Base-by-base conservation (phyloP, 2,797 vertebrate genomes). In the Peromyscus eremicus region DNA sequence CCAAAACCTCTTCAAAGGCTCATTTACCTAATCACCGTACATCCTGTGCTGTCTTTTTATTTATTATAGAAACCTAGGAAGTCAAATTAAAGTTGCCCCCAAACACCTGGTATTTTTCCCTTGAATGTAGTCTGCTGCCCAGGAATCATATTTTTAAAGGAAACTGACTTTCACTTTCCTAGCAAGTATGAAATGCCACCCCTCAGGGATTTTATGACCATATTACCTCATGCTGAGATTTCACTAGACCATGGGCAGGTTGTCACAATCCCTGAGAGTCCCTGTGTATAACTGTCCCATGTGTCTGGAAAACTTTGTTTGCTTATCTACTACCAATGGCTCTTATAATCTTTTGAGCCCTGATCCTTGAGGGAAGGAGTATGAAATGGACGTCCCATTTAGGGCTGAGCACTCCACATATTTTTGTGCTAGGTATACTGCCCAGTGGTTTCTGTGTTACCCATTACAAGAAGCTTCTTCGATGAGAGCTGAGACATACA, bases 371-470 rank as follows among this genome's bases (percentile, higher is more conserved):
- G 2, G 34, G 52, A 19, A 57, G 77, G 77, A n/a, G 9, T n/a
- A n/a, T 19, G 32, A 5, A n/a, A 80, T n/a, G 0, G 8, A 57
- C 1, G 3, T 23, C 11, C 5, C 34, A 57, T 25, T 23, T 19
- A 57, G 34, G 11, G 0, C 77, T 55, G 52, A 57, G 2, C 49
- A 57, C 2, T 23, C 21, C 52, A 80, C 12, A n/a, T 5, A 34
- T 21, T 55, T 80, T 57, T 57, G n/a, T n/a, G 1, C 49, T 25
- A 80, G 52, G 5, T 10, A n/a, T 4, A 25, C 8, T 57, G 17
- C 21, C 5, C 10, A 80, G 19, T 34, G 5, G 17, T 55, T n/a
- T n/a, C 4, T 25, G 4, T 55, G 11, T 57, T 57, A 80, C 4
- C 17, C 21, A 55, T 17, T 55, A 5, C 19, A n/a, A 55, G 34